Base-by-base conservation (phyloP, 2,888 invertebrate species). In the Deroplatys truncata region DNA sequence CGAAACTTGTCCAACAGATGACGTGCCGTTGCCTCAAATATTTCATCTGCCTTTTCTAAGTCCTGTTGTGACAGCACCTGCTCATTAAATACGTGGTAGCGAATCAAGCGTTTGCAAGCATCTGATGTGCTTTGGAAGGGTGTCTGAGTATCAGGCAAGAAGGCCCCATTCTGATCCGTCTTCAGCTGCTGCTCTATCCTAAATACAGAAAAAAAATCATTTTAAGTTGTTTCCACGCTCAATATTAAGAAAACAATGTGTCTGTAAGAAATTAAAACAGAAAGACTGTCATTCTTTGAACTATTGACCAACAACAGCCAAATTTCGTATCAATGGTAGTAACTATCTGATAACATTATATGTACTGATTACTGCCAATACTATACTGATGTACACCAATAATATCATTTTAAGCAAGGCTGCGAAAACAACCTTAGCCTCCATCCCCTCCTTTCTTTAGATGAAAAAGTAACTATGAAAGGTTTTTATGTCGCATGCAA, bases 61-160 rank as follows among this genome's bases (percentile, higher is more conserved):
- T 96, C 95, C 91, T 96, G 95, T 91, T 95, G 94, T 87, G 94
- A 94, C 82, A 96, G 94, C 89, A 95, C 95, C 89, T 95, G 95
- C 91, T 95, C 95, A 92, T 97, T 96, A 93, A 96, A 95, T 91
- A 97, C 97, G 93, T 97, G 97, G 93, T 97, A 97, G 91, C 96
- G 94, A 89, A 97, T 95, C 87, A 97, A 94, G 88, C 97, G 94
- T 92, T 96, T 96, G 91, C 97, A 97, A 0, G 97, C 97, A 92
- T 97, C 97, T 90, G 95, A 95, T 92, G 96, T 96, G 92, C 95
- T 95, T 90, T 94, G 94, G 92, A 97, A 97, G 28, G 97, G 96
- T 89, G 95, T 95, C 91, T 95, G 95, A 87, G 96, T 95, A 92
- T 97, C 97, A 1, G 97, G 97, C 92, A 96, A 96, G 43, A 96